Base-by-base conservation (phyloP, 1,140 invertebrate species). In the Trichonephila clavipes region DNA sequence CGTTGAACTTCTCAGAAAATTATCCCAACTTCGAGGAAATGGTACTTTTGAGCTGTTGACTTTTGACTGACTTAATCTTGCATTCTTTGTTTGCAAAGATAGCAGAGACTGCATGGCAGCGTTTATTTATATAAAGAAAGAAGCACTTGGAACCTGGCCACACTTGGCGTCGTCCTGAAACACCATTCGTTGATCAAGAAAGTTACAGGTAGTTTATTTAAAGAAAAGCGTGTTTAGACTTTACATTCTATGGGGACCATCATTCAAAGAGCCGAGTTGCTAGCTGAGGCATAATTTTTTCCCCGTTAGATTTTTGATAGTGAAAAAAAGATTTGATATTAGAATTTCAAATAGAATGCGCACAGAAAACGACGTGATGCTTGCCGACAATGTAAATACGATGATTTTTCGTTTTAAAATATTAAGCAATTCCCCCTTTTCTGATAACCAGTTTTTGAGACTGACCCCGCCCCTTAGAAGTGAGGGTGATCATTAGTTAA, bases 1-100 rank as follows among this genome's bases (percentile, higher is more conserved):
- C 72, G 72, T 77, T 77, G 72, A 40, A 77, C 72, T 77, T 77
- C 69, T 19, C 34, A 77, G 72, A 77, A 77, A 34, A 40, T 77
- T 34, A 24, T 28, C 28, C 28, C 3, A 69, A 19, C n/a, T 12
- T 12, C 19, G n/a, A 69, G 66, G n/a, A 69, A 69, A 24, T 69
- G 66, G 66, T 34, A 34, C 16, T 77, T 28, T 21, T 3, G 28
- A 34, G 19, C 12, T 18, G 12, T 28, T 77, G 28, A 77, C 72
- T 77, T 77, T 40, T 77, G 72, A 40, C 72, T 77, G 7, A 34
- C 69, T 72, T 28, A 28, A 40, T 77, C 72, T 40, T 18, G 24
- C 69, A 40, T 77, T 21, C 62, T 64, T 64, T 64, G 16, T 21
- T 64, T 18, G 10, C 10, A 21, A 69, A 69, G 16, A 64, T 21